Evolutionary conservation across 2,888 invertebrate genomes (phyloP).

Genomic region (Leptopilina myrica): DNA sequence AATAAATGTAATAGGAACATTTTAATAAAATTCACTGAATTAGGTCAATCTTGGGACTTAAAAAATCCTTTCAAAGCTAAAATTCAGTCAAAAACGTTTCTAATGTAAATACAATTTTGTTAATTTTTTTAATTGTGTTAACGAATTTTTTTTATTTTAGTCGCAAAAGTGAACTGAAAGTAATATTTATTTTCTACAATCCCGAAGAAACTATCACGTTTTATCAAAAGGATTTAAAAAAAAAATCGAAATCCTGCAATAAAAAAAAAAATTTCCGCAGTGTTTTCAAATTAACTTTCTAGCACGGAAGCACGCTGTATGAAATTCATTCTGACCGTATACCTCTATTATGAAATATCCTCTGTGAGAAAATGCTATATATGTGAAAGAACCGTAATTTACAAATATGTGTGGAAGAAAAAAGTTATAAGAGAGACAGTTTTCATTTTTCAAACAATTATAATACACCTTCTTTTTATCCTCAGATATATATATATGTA

Average conservation of each 20-base stretch:
- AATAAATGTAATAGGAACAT: no score
- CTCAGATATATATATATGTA: no score
- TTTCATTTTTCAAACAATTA: neutral
- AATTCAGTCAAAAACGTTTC: no score
- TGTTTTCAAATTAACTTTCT: constrained; percentile 28
- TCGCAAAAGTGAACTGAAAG: neutral
- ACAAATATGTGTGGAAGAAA: neutral
- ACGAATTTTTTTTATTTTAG: neutral
- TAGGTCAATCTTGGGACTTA: no score
- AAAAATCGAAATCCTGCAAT: constrained; percentile 17
- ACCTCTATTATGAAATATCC: constrained; percentile 22
- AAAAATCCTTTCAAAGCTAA: no score
- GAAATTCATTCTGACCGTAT: constrained; percentile 32
- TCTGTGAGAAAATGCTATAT: constrained; percentile 35
- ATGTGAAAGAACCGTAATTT: constrained; percentile 13
- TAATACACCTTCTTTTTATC: neutral
- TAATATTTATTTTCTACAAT: neutral
- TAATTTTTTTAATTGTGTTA: no score
- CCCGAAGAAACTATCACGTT: neutral
- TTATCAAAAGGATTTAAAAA: neutral
- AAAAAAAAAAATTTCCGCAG: constrained; percentile 35
- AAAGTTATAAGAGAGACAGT: neutral
- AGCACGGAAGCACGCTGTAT: constrained; percentile 34
- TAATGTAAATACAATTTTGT: no score
- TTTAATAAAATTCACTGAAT: no score